Conservation (phyloP, 1,140 invertebrate genomes). For the Bombyx mandarina region DNA sequence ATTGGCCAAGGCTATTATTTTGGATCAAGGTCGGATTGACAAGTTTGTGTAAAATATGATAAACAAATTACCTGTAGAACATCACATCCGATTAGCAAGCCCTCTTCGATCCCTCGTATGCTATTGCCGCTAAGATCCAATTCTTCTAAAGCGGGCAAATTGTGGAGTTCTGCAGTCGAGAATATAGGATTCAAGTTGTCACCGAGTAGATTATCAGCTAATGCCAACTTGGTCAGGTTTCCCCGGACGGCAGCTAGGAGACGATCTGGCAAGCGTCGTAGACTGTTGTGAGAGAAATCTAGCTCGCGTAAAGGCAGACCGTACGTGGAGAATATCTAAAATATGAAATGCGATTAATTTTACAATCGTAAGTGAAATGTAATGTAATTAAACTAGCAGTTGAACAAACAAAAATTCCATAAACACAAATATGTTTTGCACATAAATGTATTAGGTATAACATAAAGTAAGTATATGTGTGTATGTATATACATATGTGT, state of each 20-base stretch:
- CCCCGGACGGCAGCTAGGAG: slow-evolving; percentile 77
- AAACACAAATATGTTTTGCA: no score
- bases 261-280: slow-evolving; percentile 84
- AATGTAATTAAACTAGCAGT: no score
- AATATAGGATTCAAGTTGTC: slow-evolving; percentile 93
- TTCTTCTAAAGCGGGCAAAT: slow-evolving; percentile 78
- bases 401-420: no score
- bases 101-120: slow-evolving; percentile 86
- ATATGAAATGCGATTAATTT: slow-evolving; percentile 7
- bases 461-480: no score
- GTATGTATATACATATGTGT: no score
- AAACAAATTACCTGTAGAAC: slow-evolving; percentile 75
- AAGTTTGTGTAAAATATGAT: background rate
- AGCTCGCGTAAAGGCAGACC: slow-evolving; percentile 79
- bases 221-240: slow-evolving; percentile 78
- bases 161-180: slow-evolving; percentile 85
- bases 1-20: no score
- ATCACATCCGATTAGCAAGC: slow-evolving; percentile 85
- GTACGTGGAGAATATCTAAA: slow-evolving; percentile 65
- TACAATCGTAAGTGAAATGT: no score
- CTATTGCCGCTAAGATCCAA: slow-evolving; percentile 85
- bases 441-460: no score
- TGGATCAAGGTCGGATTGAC: no score
- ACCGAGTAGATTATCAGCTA: slow-evolving; percentile 87
- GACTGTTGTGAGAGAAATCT: slow-evolving; percentile 86